These are phyloP conservation scores for Lonchura striata DNA, from an alignment of 2,113 vertebrate genomes.

Conservation along the genomic window DNA sequence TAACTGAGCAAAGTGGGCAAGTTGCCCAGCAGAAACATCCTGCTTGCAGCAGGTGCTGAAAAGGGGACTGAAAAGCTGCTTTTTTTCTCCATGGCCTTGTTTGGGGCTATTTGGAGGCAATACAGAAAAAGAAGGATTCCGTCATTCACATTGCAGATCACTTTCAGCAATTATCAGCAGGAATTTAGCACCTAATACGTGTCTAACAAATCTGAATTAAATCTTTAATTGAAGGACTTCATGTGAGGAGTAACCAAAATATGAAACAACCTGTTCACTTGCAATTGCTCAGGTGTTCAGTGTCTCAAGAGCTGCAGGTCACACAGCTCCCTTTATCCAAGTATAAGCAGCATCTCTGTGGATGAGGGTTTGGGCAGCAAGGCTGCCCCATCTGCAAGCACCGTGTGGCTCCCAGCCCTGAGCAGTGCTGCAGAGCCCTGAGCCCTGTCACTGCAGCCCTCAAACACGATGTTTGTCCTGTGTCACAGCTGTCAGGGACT, in stretches of 20 bases:
- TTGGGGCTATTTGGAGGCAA: not conserved
- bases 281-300: not conserved
- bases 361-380: not conserved
- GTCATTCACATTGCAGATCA: not conserved
- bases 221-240: not conserved
- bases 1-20: not conserved
- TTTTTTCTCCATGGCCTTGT: not conserved
- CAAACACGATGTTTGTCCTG: not conserved
- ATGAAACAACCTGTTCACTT: not conserved
- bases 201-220: not conserved
- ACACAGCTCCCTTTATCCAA: not conserved
- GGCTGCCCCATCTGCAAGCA: not conserved
- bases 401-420: fast-evolving
- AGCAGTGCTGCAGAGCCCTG: not conserved
- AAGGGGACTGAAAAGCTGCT: not conserved
- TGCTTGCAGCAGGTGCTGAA: not conserved
- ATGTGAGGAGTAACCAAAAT: not conserved
- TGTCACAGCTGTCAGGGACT: slow-evolving; percentile 1
- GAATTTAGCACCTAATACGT: not conserved
- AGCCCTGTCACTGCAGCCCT: not conserved
- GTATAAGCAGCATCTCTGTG: not conserved
- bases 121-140: not conserved
- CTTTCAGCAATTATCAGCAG: not conserved
- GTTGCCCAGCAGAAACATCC: not conserved
- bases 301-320: not conserved